Conservation (phyloP, 1,140 invertebrate genomes). For the Antheraea pernyi region DNA sequence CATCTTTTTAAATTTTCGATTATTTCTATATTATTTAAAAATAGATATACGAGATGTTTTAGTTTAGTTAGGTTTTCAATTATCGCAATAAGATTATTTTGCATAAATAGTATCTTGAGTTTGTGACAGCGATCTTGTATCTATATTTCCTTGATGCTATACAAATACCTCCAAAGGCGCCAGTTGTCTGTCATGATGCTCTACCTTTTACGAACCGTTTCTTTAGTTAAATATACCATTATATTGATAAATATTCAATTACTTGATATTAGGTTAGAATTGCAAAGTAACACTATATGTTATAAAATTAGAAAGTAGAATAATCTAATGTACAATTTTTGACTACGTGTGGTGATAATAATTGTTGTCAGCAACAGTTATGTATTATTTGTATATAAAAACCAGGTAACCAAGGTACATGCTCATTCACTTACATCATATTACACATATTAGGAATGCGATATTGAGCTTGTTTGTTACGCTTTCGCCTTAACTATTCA, state of each 20-base stretch:
- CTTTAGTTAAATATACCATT: constrained; percentile 82
- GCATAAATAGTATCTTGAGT: constrained; percentile 93
- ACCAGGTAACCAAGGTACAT: too few species aligned
- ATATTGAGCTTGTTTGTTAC: too few species aligned
- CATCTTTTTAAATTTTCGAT: constrained; percentile 95
- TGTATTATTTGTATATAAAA: background rate
- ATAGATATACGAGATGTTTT: constrained; percentile 94
- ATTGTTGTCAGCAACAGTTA: constrained; percentile 31
- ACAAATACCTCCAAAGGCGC: constrained; percentile 94
- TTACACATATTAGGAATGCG: too few species aligned
- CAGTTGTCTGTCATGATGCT: constrained; percentile 96
- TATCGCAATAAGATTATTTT: constrained; percentile 92
- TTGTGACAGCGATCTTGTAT: constrained; percentile 95
- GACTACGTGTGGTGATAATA: constrained; percentile 19
- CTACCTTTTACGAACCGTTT: constrained; percentile 92
- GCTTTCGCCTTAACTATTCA: too few species aligned
- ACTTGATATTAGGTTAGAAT: background rate
- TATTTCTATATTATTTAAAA: too few species aligned
- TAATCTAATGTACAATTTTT: background rate
- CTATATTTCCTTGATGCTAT: constrained; percentile 96
- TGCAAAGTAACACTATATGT: too few species aligned
- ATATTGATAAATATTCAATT: background rate
- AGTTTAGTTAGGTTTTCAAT: constrained; percentile 95
- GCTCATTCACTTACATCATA: too few species aligned
- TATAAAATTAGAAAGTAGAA: too few species aligned